A percentile compares a stretch with the other conserved stretches of the same genome.
Conservation (phyloP, 2,113 vertebrate species). For the Lathamus discolor region DNA sequence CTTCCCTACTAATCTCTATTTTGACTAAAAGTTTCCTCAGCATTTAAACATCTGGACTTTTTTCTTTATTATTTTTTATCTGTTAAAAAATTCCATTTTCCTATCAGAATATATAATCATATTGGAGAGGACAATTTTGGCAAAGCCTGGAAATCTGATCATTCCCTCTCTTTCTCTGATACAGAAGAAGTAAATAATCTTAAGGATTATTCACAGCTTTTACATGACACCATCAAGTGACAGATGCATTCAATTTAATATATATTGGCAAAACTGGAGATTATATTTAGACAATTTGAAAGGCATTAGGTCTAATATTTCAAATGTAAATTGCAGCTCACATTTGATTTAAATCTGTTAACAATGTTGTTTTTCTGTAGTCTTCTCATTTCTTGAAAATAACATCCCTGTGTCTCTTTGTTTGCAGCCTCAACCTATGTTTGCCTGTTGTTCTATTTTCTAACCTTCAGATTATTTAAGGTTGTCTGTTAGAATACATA, state of each 20-base stretch:
- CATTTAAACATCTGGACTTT: not conserved
- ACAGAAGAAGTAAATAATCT: not conserved
- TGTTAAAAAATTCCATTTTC: not conserved
- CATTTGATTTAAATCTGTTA: not conserved
- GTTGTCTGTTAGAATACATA: not conserved
- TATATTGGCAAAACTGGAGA: not conserved
- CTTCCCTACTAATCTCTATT: not conserved
- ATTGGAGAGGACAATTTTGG: not conserved
- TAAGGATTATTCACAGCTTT: not conserved
- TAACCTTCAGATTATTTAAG: not conserved
- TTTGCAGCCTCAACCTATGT: not conserved
- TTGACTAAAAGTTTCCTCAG: not conserved
- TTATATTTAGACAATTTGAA: not conserved
- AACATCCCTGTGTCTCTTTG: not conserved
- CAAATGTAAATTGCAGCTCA: not conserved
- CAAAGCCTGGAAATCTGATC: not conserved
- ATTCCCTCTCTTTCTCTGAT: not conserved
- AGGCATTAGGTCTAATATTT: not conserved
- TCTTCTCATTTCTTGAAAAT: not conserved
- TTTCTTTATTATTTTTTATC: not conserved
- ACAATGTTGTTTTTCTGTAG: not conserved
- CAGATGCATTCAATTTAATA: not conserved
- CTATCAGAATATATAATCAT: not conserved
- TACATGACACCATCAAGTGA: not conserved
- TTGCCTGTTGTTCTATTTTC: not conserved